These are phyloP conservation scores for Horisme vitalbata DNA, from an alignment of 2,888 invertebrate genomes.

Conservation along the genomic window DNA sequence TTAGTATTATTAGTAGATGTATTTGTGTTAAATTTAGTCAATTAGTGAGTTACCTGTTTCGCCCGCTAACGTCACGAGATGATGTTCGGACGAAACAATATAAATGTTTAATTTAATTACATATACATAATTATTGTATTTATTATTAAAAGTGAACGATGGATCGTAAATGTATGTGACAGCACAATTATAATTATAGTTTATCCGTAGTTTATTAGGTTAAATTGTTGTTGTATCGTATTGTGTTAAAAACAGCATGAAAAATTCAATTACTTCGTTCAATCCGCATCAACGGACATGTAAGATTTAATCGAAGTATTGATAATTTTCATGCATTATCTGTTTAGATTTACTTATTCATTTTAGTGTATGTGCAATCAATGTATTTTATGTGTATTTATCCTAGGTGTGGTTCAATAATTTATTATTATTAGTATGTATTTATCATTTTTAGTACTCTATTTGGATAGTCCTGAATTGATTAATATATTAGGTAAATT, in stretches of 20 bases:
- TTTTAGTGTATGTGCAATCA: conserved; percentile 78
- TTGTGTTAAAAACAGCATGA: conserved; percentile 65
- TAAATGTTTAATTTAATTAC: conserved; percentile 51
- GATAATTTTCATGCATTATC: conserved; percentile 61
- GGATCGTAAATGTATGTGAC: conserved; percentile 40
- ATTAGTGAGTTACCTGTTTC: conserved; percentile 65
- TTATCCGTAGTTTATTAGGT: conserved; percentile 66
- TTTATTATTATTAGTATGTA: conserved; percentile 52
- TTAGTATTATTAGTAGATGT: conserved; percentile 68
- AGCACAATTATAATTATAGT: conserved; percentile 71
- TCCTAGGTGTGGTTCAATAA: conserved; percentile 65
- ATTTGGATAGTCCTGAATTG: conserved; percentile 55
- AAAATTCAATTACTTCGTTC: conserved; percentile 59
- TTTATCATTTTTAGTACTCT: conserved; percentile 32
- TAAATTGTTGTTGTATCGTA: conserved; percentile 75
- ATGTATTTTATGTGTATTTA: conserved; percentile 67
- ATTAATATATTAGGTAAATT: conserved; percentile 78
- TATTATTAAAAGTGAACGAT: conserved; percentile 44
- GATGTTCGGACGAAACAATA: conserved; percentile 20
- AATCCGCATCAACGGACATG: conserved; percentile 35
- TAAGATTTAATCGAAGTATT: conserved; percentile 33
- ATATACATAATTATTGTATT: conserved; percentile 36
- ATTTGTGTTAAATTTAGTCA: conserved; percentile 70
- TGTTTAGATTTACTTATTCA: conserved; percentile 69
- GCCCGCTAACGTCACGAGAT: conserved; percentile 37